Base-by-base conservation (phyloP, 2,888 invertebrate genomes). In the Coelopa pilipes region DNA sequence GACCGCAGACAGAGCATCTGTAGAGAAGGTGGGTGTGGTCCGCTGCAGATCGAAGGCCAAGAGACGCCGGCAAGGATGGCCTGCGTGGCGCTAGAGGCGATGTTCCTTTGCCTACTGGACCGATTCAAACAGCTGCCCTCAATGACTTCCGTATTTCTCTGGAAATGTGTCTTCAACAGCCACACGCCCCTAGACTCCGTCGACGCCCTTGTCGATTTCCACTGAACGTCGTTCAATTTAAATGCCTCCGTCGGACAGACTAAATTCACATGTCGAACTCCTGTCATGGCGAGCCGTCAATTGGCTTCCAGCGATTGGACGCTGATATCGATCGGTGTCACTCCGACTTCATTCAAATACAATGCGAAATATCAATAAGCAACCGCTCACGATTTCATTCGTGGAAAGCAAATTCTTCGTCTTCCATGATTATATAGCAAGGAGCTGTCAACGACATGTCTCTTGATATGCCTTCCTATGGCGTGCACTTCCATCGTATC, bases 241-340 rank as follows among this genome's bases (percentile, higher is more conserved):
- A 19, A 21, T 17, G 34, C 34, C 34, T 3, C 17, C 57, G 10
- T 19, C 21, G 24, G 19, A 24, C 13, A 21, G 57, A 19, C 19
- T 13, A 59, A 59, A 59, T 59, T 59, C 57, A 59, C 13, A 10
- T 21, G 57, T 59, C 57, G 57, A 59, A 59, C 47, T 34, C 34
- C 7, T 17, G 19, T 47, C 65, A 17, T 63, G 24, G 46, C 3
- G 45, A 47, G 19, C 13, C 15, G 19, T 47, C 45, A 9, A 63
- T 65, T 65, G 65, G 19, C 19, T 47, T 10, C 15, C 10, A 47
- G 46, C 21, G 19, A 47, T 15, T 34, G 34, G 34, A 34, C 1
- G 17, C 12, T 47, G 65, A 65, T 65, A 47, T 65, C 11, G 65
- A 65, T 65, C 65, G 10, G 13, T 65, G 65, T 46, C 65, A 65